Evolutionary conservation across 2,888 invertebrate species (phyloP), one percentile per base, ranked within the genome.

Genomic region (Caenorhabditis sulstoni): DNA sequence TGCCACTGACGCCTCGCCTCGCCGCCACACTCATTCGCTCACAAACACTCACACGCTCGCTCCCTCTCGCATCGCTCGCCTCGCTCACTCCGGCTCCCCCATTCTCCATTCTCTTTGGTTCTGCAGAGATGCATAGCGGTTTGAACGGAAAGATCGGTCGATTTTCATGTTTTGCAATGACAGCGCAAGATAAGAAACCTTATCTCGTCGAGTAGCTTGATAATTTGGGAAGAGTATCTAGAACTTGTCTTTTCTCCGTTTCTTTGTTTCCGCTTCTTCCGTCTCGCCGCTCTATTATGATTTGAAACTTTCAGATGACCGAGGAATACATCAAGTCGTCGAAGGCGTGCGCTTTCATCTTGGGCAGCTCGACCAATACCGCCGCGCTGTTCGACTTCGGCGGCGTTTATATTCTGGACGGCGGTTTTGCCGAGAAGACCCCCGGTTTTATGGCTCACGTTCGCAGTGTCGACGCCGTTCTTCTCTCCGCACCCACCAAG

Each of bases 311-410:
- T 18, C 55, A 61, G 67, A 77, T 65, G 65, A 35, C 77, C 9
- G 65, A 77, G 59, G 77, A 70, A 47, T 77, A 70, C 64, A 77
- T 77, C 53, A 64, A 41, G 66, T 45, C 65, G 44, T 59, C 70
- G 29, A 70, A 71, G 49, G 71, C 66, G 35, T 66, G 71, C 58
- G 71, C 67, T 45, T 78, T 73, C 73, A 62, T 66, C 22, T 45
- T 71, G 45, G 77, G 70, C 5, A 65, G 77, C 11, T 53, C 58
- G 22, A 35, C 44, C 35, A 66, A 44, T 47, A 57, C 50, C 37
- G 53, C 64, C 12, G 35, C 58, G 14, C 16, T 79, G 9, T 67
- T 57, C 55, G 79, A 79, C 29, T 68, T 79, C 20, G 74, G 74
- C 41, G 79, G 79, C 41, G 67, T 65, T 22, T 73, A 73, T 47